Base-by-base conservation (phyloP, 2,888 invertebrate genomes). In the Agrotis ipsilon region DNA sequence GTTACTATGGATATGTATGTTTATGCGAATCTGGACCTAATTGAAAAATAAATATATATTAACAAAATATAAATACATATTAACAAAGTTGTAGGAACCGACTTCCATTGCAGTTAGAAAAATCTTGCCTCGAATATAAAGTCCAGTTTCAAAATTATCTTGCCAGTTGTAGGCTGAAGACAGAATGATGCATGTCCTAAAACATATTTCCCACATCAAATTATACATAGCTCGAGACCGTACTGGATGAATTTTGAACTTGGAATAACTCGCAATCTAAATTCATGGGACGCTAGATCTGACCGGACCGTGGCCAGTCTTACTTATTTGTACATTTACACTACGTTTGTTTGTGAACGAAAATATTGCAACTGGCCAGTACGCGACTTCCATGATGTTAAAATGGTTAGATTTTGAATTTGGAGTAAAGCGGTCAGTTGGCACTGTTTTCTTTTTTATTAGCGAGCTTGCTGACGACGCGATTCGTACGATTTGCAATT, bases 251-350 rank as follows among this genome's bases (percentile, higher is more conserved):
- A 94, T 92, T 93, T 93, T 90, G 93, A 92, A 92, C 89, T 91
- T 90, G 91, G 90, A 91, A 93, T 94, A 93, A 93, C 93, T 91
- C 91, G 93, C 92, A 94, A 94, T 94, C 93, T 94, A 94, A 94
- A 94, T 94, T 94, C 94, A 94, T 94, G 90, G 92, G 89, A 87
- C 87, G 91, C 82, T 75, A 76, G 85, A 86, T 83, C 88, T 85
- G 81, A 86, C 84, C 81, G 87, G 89, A 87, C 89, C 84, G 81
- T 86, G 85, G 84, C 84, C 78, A 85, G 86, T 84, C 86, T 88
- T 87, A 89, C 88, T 88, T 90, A 90, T 90, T 90, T 88, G 89
- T 88, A 87, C 85, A 87, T 86, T 88, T 87, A 72, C 83, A 85
- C 85, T 87, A 82, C 83, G 85, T 82, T 86, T 87, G 85, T 87